Conservation (phyloP, 2,888 invertebrate species). For the Phalera bucephala region DNA sequence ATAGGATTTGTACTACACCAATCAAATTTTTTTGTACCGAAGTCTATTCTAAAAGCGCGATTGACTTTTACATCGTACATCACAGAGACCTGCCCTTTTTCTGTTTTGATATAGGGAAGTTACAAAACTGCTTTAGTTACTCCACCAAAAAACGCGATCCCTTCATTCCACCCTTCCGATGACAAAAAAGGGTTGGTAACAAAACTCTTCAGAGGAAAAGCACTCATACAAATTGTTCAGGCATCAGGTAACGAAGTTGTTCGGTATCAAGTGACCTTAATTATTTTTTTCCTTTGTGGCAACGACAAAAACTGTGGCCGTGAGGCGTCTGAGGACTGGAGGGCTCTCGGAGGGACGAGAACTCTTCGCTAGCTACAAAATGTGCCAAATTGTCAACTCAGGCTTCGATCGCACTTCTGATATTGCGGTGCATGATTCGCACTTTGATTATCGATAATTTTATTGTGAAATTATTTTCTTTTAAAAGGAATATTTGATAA, state of each 20-base stretch:
- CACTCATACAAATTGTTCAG: constrained; percentile 5
- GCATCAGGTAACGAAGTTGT: constrained; percentile 41
- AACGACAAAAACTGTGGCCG: constrained; percentile 58
- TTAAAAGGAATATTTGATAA: no score
- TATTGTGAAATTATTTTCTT: background rate
- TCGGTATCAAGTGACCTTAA: constrained; percentile 46
- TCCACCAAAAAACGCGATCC: no score
- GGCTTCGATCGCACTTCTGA: constrained; percentile 57
- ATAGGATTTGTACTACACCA: no score
- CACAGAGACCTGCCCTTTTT: no score
- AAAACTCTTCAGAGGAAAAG: background rate
- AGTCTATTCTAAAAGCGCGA: no score
- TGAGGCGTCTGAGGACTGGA: constrained; percentile 49
- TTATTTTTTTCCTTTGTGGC: constrained; percentile 52
- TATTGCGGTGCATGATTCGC: constrained; percentile 40
- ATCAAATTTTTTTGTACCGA: no score
- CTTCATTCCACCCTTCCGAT: no score
- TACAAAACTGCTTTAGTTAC: no score
- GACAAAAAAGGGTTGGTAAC: constrained; percentile 1
- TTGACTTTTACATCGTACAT: no score
- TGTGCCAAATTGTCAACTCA: constrained; percentile 71
- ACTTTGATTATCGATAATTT: constrained; percentile 17
- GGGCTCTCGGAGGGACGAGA: constrained; percentile 42
- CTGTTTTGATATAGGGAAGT: no score
- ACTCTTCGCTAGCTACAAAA: constrained; percentile 60